Percentiles rank a stretch among this genome's conserved stretches.
Evolutionary conservation across 2,797 vertebrate genomes (phyloP).

Genomic region (Sebastes itinus): DNA sequence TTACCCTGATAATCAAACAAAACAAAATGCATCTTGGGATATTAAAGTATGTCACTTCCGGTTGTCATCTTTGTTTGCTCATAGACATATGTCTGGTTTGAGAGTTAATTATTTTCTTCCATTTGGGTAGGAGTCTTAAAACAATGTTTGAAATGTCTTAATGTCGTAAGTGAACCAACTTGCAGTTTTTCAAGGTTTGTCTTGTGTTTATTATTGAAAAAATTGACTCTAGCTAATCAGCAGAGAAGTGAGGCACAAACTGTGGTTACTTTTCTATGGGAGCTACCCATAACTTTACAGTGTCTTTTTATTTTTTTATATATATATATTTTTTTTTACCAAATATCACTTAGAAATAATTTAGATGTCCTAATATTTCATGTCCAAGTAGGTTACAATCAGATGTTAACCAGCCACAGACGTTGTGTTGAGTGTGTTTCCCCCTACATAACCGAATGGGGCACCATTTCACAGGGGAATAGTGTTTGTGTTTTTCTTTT

Average conservation of each 20-base stretch:
- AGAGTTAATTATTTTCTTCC: not conserved
- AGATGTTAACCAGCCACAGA: too few relatives aligned
- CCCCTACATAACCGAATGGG: too few relatives aligned
- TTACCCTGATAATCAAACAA: not conserved
- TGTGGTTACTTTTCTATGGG: not conserved
- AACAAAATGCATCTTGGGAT: not conserved
- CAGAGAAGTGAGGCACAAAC: not conserved
- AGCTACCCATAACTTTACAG: not conserved
- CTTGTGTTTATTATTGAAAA: not conserved
- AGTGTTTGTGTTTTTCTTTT: too few relatives aligned
- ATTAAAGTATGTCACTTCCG: not conserved
- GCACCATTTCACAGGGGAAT: too few relatives aligned
- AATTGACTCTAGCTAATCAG: not conserved
- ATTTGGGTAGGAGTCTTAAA: not conserved
- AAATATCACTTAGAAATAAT: not conserved
- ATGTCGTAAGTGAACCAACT: not conserved
- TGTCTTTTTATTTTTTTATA: not conserved
- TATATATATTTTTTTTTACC: too few relatives aligned
- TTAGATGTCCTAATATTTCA: too few relatives aligned
- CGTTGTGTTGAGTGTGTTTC: too few relatives aligned
- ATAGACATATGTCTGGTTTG: too few relatives aligned
- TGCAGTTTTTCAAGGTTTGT: not conserved
- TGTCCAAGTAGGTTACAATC: too few relatives aligned
- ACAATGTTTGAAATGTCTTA: not conserved
- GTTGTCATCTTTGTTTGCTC: not conserved